These are phyloP conservation scores for Parotia lawesii DNA, from an alignment of 2,113 vertebrate genomes.

Conservation along the genomic window DNA sequence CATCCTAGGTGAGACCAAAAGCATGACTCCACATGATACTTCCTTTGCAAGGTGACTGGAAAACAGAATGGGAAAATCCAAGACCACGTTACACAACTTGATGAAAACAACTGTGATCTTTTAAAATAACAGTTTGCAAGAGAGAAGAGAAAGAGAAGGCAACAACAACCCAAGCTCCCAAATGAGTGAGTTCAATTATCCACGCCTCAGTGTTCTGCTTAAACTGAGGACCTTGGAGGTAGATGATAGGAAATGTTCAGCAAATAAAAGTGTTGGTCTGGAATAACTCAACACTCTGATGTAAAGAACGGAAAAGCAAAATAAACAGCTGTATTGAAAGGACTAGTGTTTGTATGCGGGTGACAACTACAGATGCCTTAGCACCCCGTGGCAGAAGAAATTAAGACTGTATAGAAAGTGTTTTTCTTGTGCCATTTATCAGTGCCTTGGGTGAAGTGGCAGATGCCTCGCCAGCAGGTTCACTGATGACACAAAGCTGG, in stretches of 20 bases:
- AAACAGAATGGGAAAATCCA: constrained; percentile 3
- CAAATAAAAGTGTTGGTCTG: not conserved
- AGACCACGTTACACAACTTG: not conserved
- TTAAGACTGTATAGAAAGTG: not conserved
- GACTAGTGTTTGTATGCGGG: not conserved
- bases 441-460: not conserved
- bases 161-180: not conserved
- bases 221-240: not conserved
- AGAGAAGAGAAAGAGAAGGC: not conserved
- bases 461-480: not conserved
- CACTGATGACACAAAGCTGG: not conserved
- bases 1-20: constrained; percentile 20
- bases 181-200: not conserved
- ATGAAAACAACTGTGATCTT: not conserved
- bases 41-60: not conserved
- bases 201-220: not conserved
- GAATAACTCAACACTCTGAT: not conserved
- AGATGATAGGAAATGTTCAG: not conserved
- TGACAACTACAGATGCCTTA: not conserved
- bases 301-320: not conserved
- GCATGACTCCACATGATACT: not conserved
- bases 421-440: not conserved
- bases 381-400: not conserved
- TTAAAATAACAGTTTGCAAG: not conserved
- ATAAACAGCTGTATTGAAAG: not conserved